Evolutionary conservation across 1,140 invertebrate species (phyloP).

Genomic region (Grapholita molesta): DNA sequence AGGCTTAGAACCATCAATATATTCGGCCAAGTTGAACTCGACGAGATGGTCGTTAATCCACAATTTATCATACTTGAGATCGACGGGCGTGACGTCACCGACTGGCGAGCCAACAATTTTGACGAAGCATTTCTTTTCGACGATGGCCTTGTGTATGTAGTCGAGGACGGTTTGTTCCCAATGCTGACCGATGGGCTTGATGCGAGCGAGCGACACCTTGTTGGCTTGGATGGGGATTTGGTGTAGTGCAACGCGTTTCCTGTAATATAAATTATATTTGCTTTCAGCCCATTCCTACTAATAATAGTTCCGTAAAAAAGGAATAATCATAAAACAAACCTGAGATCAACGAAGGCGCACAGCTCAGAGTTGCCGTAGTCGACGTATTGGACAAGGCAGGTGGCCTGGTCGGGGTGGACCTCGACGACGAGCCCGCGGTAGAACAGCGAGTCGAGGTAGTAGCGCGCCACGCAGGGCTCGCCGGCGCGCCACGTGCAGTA

Average conservation of each 20-base stretch:
- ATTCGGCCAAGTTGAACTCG: constrained; percentile 15
- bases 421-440: constrained; percentile 75
- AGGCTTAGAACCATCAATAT: constrained; percentile 3
- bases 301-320: too few species aligned
- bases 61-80: constrained; percentile 17
- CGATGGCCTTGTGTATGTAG: constrained; percentile 18
- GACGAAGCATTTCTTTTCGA: constrained; percentile 15
- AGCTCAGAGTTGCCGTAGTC: constrained; percentile 79
- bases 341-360: constrained; percentile 59
- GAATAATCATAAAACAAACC: too few species aligned
- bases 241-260: constrained; percentile 72
- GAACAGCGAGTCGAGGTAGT: constrained; percentile 77
- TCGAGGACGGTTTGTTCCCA: constrained; percentile 19
- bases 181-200: constrained; percentile 37
- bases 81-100: neutral
- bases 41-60: constrained; percentile 11
- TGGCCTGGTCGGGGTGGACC: constrained; percentile 26
- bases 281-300: too few species aligned
- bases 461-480: constrained; percentile 76
- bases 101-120: neutral
- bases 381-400: constrained; percentile 70
- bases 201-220: constrained; percentile 46
- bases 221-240: constrained; percentile 75
- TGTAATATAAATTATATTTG: constrained; percentile 4
- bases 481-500: constrained; percentile 49